Percentiles rank a stretch among this genome's conserved stretches.
Conservation (phyloP, 2,113 vertebrate genomes). For the Pheucticus melanocephalus region DNA sequence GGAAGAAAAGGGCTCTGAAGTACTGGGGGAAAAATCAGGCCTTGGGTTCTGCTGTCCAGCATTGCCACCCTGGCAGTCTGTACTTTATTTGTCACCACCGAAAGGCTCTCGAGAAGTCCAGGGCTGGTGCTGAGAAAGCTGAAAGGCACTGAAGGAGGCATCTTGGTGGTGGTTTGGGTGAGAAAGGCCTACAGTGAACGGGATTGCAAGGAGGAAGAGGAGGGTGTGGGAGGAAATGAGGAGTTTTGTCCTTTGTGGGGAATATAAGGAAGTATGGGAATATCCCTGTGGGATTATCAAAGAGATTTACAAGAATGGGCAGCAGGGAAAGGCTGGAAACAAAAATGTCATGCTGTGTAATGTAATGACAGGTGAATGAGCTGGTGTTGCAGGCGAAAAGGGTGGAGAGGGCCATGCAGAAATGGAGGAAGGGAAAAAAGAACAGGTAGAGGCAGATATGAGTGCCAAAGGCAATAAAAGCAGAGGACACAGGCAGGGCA, state of each 20-base stretch:
- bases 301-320: neutral
- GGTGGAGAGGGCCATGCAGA: rapidly evolving
- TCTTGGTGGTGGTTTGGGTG: neutral
- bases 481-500: neutral
- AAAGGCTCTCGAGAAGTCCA: neutral
- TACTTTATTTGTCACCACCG: neutral
- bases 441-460: rapidly evolving
- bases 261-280: constrained; percentile 37
- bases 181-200: neutral
- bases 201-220: neutral
- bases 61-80: rapidly evolving
- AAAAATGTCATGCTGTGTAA: neutral
- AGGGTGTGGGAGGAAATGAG: constrained; percentile 7
- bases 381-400: neutral
- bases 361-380: neutral
- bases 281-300: neutral
- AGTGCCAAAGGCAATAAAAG: neutral
- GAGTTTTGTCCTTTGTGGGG: neutral
- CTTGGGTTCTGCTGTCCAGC: neutral
- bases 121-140: neutral
- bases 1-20: neutral
- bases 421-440: neutral
- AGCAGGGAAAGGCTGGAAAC: neutral
- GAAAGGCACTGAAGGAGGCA: neutral
- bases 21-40: neutral